Evolutionary conservation across 2,888 invertebrate genomes (phyloP).

Genomic region (Andrena flavipes): DNA sequence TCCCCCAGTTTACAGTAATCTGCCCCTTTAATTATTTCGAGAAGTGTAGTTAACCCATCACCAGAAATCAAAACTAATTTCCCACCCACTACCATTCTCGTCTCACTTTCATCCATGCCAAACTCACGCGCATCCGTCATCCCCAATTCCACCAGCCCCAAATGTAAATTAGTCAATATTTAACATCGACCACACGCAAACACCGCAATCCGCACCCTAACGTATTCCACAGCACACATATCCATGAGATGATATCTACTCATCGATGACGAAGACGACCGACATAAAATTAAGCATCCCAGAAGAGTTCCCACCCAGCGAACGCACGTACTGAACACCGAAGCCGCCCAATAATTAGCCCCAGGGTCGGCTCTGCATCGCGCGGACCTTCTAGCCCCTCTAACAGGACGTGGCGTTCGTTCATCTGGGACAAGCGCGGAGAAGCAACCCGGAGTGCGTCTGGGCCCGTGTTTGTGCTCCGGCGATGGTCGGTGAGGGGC

Average conservation of each 20-base stretch:
- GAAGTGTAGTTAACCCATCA: constrained; percentile 16
- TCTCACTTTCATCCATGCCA: neutral
- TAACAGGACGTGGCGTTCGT: constrained; percentile 17
- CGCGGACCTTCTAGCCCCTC: constrained; percentile 7
- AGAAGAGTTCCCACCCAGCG: constrained; percentile 25
- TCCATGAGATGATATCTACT: neutral
- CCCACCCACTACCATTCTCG: constrained; percentile 15
- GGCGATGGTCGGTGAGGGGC: constrained; percentile 7
- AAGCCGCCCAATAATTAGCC: constrained; percentile 45
- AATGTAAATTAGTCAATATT: constrained; percentile 39
- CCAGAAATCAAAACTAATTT: constrained; percentile 27
- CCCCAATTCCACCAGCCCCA: constrained; percentile 30
- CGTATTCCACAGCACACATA: constrained; percentile 12
- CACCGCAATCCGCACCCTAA: constrained; percentile 32
- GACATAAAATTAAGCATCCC: constrained; percentile 31
- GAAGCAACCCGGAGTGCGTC: constrained; percentile 7
- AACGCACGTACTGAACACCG: neutral
- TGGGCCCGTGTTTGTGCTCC: neutral
- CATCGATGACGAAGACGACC: neutral
- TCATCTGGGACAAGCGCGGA: neutral
- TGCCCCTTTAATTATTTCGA: no score
- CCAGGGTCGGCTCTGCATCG: neutral
- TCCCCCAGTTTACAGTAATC: no score
- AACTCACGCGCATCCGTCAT: constrained; percentile 12
- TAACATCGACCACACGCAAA: constrained; percentile 29